Base-by-base conservation (phyloP, 37 sponge, comb jelly and placozoan genomes). In the Diacarnus erythraeanus region DNA sequence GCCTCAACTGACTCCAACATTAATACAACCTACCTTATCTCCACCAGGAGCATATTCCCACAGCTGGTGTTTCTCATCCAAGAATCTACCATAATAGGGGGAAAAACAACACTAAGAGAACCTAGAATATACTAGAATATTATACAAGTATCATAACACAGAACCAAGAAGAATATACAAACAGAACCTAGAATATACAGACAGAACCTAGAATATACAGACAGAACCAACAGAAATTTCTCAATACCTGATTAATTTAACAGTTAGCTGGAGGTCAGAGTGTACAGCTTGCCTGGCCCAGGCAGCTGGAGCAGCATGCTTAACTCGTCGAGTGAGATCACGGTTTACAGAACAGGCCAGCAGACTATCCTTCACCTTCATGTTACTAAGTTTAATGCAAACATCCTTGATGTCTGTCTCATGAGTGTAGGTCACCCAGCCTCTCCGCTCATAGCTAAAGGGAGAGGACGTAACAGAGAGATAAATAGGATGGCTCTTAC, bases 391-490 rank as follows among this genome's bases (percentile, higher is more conserved):
- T 69, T 69, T 83, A 1, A 85, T 78, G 61, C 69, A 70, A 25
- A 87, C 85, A 15, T 91, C 88, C 42, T 74, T 85, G 70, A 97
- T 94, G 83, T 97, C 84, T 30, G 84, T 83, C 23, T 80, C 78
- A 54, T 80, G 39, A 4, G 81, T 66, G 63, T 85, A 97, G 1
- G 97, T 97, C n/a, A 91, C 89, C 97, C 97, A 97, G 2, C 93
- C 95, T 35, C 94, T 78, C 27, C 94, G 74, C 75, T 94, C 88
- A 83, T 88, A 97, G 61, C 97, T 96, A 66, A 1, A 27, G 60
- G 60, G 60, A 59, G 60, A 10, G 18, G 18, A 3, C 23, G 18
- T 4, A 2, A 67, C 3, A 29, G 38, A 26, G 38, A 67, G 38
- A 67, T 6, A 4, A 67, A 3, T 27, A 37, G 38, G 0, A 41